Evolutionary conservation across 1,140 invertebrate genomes (phyloP).

Genomic region (Caenorhabditis remanei): DNA sequence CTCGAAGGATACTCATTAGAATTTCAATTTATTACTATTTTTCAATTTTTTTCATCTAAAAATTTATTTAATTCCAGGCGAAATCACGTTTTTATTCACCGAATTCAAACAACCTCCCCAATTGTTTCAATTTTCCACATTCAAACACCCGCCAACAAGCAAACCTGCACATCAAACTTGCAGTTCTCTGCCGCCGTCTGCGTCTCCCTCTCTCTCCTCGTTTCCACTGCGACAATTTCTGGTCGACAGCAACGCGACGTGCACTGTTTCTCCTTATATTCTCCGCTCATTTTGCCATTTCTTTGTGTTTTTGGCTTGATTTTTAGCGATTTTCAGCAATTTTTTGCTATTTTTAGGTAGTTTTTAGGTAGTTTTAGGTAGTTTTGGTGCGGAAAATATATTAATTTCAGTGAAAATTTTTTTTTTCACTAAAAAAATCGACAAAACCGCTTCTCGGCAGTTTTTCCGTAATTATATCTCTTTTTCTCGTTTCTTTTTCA

Average conservation of each 20-base stretch:
- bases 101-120: neutral
- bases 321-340: neutral
- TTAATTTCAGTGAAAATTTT: too few relatives aligned
- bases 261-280: neutral
- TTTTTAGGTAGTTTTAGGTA: neutral
- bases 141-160: conserved; percentile 17
- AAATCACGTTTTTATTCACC: too few relatives aligned
- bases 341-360: neutral
- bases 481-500: neutral
- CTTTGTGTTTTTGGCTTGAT: neutral
- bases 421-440: too few relatives aligned
- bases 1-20: too few relatives aligned
- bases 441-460: neutral
- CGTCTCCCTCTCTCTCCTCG: neutral
- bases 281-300: neutral
- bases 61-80: neutral
- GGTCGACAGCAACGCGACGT: conserved; percentile 32
- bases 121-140: neutral
- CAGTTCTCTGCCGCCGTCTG: conserved; percentile 32
- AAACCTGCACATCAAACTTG: conserved; percentile 33
- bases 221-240: conserved; percentile 41
- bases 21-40: too few relatives aligned
- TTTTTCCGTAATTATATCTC: neutral
- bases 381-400: too few relatives aligned
- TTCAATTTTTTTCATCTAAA: too few relatives aligned